phyloP scores from a whole-genome alignment of 2,888 invertebrate genomes.

The Himalopsyche anomala region DNA sequence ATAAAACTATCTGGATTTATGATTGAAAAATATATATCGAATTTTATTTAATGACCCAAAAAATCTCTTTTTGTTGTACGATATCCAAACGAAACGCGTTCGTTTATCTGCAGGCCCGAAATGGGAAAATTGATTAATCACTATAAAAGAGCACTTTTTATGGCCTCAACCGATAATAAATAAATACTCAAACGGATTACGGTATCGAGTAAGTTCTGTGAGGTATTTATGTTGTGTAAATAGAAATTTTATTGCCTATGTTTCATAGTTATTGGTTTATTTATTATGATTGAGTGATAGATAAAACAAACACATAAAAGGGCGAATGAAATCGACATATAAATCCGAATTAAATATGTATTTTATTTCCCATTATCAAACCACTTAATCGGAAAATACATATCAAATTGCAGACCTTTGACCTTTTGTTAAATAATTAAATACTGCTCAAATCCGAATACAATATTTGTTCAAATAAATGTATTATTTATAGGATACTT shows the following conservation, averaged over 20 bases:
- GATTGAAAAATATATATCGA: neutral
- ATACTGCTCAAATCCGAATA: no score
- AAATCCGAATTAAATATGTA: constrained; percentile 7
- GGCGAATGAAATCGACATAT: constrained; percentile 14
- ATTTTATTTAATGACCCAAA: neutral
- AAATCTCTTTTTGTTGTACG: neutral
- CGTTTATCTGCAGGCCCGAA: neutral
- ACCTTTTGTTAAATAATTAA: no score
- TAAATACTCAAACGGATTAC: constrained; percentile 30
- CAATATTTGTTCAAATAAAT: no score
- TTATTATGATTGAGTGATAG: constrained; percentile 30
- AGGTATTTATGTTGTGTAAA: constrained; percentile 34
- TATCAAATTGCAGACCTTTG: no score
- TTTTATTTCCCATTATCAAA: no score
- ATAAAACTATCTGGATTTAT: no score
- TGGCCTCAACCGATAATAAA: neutral
- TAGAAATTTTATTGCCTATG: constrained; percentile 34
- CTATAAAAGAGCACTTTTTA: constrained; percentile 22
- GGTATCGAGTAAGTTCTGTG: constrained; percentile 7
- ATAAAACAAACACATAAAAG: constrained; percentile 25
- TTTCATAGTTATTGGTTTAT: constrained; percentile 22
- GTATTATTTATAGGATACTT: no score
- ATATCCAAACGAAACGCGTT: neutral
- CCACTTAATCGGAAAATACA: no score
- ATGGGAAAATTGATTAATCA: constrained; percentile 31